Evolutionary conservation across 2,797 vertebrate species (phyloP).

Genomic region (Pristis pectinata): DNA sequence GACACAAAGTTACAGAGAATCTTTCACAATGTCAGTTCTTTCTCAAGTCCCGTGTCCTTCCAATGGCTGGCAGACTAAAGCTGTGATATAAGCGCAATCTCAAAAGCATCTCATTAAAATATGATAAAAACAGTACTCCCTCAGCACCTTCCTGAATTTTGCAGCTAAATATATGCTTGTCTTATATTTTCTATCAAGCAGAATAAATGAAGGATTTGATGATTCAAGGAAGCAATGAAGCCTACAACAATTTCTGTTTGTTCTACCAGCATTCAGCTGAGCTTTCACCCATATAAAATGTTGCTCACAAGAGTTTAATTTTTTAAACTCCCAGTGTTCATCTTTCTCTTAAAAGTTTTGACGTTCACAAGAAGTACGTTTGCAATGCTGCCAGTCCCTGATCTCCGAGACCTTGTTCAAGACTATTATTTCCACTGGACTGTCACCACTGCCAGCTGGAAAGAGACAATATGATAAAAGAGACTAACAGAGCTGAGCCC

Average conservation of each 20-base stretch:
- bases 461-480: not conserved
- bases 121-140: too few relatives aligned
- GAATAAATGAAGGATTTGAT: not conserved
- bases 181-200: not conserved
- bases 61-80: not conserved
- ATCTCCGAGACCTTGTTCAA: not conserved
- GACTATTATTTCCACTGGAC: not conserved
- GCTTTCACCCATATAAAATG: not conserved
- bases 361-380: not conserved
- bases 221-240: not conserved
- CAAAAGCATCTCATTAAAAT: not conserved
- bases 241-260: not conserved
- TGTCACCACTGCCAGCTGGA: not conserved
- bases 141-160: not conserved
- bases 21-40: not conserved
- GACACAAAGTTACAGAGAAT: not conserved
- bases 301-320: not conserved
- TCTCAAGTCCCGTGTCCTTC: not conserved
- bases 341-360: not conserved
- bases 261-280: not conserved
- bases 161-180: not conserved
- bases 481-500: not conserved
- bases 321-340: not conserved
- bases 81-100: not conserved
- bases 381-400: not conserved